These are phyloP conservation scores for Cladopsammia gracilis DNA, from an alignment of 64 coral and sea anemone genomes.

Conservation along the genomic window DNA sequence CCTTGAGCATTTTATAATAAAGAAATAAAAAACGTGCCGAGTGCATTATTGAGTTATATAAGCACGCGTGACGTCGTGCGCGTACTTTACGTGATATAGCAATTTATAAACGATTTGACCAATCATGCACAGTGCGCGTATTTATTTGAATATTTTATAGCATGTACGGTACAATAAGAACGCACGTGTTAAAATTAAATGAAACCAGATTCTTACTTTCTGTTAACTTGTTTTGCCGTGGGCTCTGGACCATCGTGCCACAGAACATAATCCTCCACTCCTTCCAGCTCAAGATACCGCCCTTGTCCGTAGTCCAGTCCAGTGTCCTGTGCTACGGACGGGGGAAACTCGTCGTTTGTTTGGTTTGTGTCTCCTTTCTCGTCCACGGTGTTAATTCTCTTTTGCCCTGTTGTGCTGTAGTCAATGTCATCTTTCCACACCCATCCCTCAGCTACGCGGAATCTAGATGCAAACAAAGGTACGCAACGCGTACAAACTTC, in stretches of 20 bases:
- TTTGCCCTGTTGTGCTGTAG: not conserved
- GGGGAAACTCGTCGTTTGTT: not conserved
- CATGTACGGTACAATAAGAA: no score
- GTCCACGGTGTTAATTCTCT: not conserved
- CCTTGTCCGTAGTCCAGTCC: slow-evolving; percentile 82
- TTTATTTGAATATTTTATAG: no score
- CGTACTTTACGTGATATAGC: no score
- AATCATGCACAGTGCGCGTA: no score
- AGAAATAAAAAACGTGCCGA: no score
- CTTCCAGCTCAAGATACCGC: slow-evolving; percentile 75
- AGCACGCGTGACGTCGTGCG: no score
- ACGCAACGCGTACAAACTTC: no score
- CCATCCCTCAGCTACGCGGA: slow-evolving; percentile 37
- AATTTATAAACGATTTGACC: no score
- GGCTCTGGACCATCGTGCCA: slow-evolving; percentile 78
- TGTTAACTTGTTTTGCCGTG: slow-evolving; percentile 30
- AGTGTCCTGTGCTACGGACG: slow-evolving; percentile 40
- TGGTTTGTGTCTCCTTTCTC: slow-evolving; percentile 5
- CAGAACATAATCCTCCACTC: slow-evolving; percentile 76
- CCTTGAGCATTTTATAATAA: no score
- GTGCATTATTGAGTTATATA: no score
- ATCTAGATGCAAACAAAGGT: not conserved
- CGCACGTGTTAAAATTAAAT: not conserved
- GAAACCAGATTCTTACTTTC: slow-evolving; percentile 45
- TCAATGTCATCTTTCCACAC: slow-evolving; percentile 45